Base-by-base conservation (phyloP, 2,888 invertebrate genomes). In the Andrena camellia region DNA sequence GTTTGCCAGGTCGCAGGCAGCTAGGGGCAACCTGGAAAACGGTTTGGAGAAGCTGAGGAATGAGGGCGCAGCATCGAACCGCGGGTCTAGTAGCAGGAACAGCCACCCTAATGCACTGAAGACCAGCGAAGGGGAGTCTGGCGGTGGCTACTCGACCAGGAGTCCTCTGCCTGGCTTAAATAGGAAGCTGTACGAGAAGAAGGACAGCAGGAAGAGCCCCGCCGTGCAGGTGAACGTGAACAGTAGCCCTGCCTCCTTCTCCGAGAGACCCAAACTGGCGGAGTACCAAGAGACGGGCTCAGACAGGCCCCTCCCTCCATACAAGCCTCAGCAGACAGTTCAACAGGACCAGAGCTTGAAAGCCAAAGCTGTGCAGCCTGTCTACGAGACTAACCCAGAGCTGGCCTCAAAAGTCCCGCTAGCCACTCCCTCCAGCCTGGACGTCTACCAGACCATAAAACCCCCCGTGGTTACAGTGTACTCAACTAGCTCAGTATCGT, bases 151-250 rank as follows among this genome's bases (percentile, higher is more conserved):
- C 4, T 50, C 20, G 0, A 20, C 54, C 0, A 62, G 50, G 10
- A 29, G 20, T 17, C 8, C 50, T n/a, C 2, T 5, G 10, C 0
- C 35, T 17, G 20, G 26, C 0, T 33, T 13, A 17, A 78, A 60
- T 4, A 48, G 29, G 13, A 72, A 62, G 13, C 4, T 23, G 33
- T 59, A 72, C 50, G 67, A 72, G 6, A 57, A 54, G 4, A 52
- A 60, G 10, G n/a, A 35, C 8, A 17, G 1, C 5, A 20, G 10
- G 5, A 3, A 31, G 3, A 63, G 29, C 20, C 20, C 78, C 2
- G 29, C 35, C 1, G 26, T 26, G 1, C 42, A 66, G 5, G 54
- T 66, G 57, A 35, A 23, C 13, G 29, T 31, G 6, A 52, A 35
- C 8, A 7, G 10, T 3, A 17, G 0, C 13, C 50, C 57, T 42